phyloP scores from a whole-genome alignment of 2,113 vertebrate species.

The Psittacula cyanocephala region DNA sequence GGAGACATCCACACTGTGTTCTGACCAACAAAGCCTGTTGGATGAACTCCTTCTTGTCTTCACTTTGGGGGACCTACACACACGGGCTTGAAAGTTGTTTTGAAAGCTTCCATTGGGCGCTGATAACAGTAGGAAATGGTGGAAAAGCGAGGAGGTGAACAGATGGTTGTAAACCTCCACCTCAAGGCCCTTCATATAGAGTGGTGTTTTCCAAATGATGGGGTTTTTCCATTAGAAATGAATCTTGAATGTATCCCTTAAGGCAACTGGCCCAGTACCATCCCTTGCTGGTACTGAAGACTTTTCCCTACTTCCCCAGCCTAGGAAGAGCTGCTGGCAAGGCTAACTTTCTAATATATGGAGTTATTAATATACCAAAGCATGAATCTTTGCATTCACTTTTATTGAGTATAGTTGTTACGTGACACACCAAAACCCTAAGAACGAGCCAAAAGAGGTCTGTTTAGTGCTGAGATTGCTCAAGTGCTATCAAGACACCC shows the following conservation, averaged over 20 bases:
- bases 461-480: neutral
- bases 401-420: neutral
- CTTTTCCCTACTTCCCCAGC: neutral
- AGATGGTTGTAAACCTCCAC: neutral
- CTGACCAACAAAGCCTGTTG: neutral
- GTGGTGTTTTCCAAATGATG: neutral
- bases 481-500: neutral
- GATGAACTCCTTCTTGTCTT: neutral
- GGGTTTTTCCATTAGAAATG: neutral
- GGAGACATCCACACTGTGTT: neutral
- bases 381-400: neutral
- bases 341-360: neutral
- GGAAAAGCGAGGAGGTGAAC: neutral
- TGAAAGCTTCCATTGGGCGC: neutral
- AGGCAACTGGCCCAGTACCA: neutral
- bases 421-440: neutral
- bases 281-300: neutral
- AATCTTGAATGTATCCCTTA: neutral
- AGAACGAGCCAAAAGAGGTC: neutral
- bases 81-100: neutral
- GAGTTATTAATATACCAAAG: neutral
- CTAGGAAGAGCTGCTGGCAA: neutral
- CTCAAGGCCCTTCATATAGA: neutral
- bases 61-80: rapidly evolving
- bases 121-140: neutral